A percentile compares a stretch with the other conserved stretches of the same genome.
Conservation (phyloP, 2,113 vertebrate genomes). For the Stegastes partitus region DNA sequence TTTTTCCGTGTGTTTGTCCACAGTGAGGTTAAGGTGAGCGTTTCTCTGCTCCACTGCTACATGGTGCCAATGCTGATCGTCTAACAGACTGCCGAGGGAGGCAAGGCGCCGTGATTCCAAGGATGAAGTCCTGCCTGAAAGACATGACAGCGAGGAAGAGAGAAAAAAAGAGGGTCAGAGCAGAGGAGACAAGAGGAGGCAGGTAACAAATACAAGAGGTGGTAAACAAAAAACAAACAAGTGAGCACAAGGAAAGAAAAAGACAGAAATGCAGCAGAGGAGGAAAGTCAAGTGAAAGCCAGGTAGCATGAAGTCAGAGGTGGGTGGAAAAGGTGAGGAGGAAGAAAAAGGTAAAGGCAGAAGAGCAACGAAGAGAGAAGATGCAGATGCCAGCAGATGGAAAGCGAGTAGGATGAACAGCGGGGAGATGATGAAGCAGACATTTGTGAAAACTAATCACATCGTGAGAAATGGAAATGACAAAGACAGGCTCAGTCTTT, state of each 20-base stretch:
- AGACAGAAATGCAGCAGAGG: too few species aligned
- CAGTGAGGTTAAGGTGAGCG: constrained; percentile 91
- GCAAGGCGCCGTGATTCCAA: constrained; percentile 76
- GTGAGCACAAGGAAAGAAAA: background rate
- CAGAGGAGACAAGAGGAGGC: background rate
- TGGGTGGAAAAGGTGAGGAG: too few species aligned
- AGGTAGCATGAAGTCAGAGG: too few species aligned
- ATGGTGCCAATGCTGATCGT: constrained; percentile 97
- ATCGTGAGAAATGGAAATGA: constrained; percentile 2
- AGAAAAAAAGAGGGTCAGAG: background rate
- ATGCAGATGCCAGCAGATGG: background rate
- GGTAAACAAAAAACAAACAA: too few species aligned
- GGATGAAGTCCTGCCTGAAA: constrained; percentile 80
- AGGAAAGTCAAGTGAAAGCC: too few species aligned
- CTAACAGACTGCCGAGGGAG: constrained; percentile 92
- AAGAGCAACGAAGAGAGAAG: background rate
- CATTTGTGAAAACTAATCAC: constrained; percentile 23
- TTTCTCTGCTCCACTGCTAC: constrained; percentile 86
- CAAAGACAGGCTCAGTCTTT: constrained; percentile 3
- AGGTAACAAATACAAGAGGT: background rate
- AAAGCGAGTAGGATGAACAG: background rate
- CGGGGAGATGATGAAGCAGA: background rate
- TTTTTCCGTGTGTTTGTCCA: constrained; percentile 89
- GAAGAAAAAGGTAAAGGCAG: background rate
- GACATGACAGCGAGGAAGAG: constrained; percentile 8